A percentile compares a stretch with the other conserved stretches of the same genome.
These are phyloP conservation scores for Eira barbara DNA, from an alignment of 2,113 vertebrate genomes.

Conservation along the genomic window DNA sequence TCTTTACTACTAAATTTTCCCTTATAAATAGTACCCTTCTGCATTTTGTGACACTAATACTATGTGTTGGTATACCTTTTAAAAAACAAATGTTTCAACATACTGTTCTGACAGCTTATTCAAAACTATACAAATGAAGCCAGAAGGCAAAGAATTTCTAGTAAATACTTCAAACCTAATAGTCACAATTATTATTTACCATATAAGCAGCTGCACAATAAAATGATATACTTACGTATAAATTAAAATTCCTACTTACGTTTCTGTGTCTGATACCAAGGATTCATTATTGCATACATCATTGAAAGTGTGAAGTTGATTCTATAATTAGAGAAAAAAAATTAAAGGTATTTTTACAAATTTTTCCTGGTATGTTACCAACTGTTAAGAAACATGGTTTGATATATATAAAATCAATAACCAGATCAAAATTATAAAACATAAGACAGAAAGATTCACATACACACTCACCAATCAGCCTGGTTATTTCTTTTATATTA, in stretches of 20 bases:
- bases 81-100: not conserved
- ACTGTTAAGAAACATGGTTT: slow-evolving; percentile 11
- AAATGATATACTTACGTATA: not conserved
- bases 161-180: not conserved
- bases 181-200: slow-evolving; percentile 12
- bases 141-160: slow-evolving; percentile 6
- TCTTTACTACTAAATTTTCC: not conserved
- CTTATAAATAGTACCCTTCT: not conserved
- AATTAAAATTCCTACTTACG: slow-evolving; percentile 87
- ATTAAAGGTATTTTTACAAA: slow-evolving; percentile 60
- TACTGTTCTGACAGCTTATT: not conserved
- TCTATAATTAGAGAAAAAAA: slow-evolving; percentile 85
- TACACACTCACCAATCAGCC: not conserved
- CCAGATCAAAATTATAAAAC: slow-evolving; percentile 22
- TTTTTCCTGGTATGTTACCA: not conserved
- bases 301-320: slow-evolving; percentile 99
- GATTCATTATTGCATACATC: slow-evolving; percentile 99
- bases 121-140: not conserved
- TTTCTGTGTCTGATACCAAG: slow-evolving; percentile 99
- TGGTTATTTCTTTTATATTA: not conserved
- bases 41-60: not conserved
- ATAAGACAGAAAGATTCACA: not conserved
- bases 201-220: not conserved
- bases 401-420: not conserved
- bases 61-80: not conserved